Percentiles rank a stretch among this genome's conserved stretches.
These are phyloP conservation scores for Poeciliopsis gracilis DNA, from an alignment of 2,797 vertebrate species.

Conservation along the genomic window DNA sequence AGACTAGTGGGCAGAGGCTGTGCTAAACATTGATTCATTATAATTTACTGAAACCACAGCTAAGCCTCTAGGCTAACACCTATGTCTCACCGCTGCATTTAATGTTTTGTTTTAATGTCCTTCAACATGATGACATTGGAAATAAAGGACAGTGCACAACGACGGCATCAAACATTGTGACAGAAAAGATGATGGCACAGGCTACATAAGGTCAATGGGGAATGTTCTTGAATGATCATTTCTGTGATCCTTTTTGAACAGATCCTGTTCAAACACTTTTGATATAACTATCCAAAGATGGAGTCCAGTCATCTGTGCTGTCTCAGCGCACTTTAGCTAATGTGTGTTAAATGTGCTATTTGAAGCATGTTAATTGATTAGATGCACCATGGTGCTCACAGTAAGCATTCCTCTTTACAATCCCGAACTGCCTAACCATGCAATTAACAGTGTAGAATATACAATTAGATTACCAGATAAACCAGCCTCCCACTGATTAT, in stretches of 20 bases:
- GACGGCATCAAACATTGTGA: too few relatives aligned
- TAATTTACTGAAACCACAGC: not conserved
- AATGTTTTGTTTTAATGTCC: not conserved
- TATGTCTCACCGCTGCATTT: not conserved
- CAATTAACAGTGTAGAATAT: not conserved
- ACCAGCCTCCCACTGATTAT: not conserved
- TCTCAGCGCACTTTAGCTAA: not conserved
- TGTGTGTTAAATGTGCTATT: not conserved
- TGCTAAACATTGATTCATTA: not conserved
- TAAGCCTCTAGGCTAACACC: not conserved
- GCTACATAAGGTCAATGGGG: not conserved
- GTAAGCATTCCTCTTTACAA: not conserved
- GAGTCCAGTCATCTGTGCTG: not conserved
- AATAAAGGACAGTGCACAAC: not conserved
- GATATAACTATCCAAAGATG: not conserved
- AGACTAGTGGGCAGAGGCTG: not conserved
- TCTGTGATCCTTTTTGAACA: not conserved
- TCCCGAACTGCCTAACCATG: not conserved
- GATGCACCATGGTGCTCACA: not conserved
- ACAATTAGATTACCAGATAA: not conserved
- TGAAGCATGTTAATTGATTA: not conserved
- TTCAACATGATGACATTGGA: not conserved
- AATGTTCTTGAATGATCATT: not conserved
- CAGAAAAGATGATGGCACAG: not conserved
- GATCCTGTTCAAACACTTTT: not conserved